These are phyloP conservation scores for Ceramica pisi DNA, from an alignment of 2,888 invertebrate species.

Conservation along the genomic window DNA sequence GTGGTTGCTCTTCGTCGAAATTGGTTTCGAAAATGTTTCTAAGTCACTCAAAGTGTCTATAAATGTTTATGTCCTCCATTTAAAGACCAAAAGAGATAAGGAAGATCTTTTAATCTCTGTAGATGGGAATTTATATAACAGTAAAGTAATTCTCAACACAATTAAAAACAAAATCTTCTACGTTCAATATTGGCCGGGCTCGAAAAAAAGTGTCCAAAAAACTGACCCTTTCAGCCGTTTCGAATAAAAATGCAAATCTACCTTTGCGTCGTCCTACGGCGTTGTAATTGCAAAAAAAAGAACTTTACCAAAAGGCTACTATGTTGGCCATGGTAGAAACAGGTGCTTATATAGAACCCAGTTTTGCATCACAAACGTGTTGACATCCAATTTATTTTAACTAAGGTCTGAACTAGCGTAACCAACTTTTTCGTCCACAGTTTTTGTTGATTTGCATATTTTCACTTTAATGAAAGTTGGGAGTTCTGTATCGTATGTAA, in stretches of 20 bases:
- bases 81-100: conserved; percentile 45
- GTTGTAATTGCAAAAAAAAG: conserved; percentile 80
- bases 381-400: conserved; percentile 79
- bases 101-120: conserved; percentile 38
- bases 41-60: conserved; percentile 51
- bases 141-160: conserved; percentile 45
- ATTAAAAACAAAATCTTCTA: conserved; percentile 65
- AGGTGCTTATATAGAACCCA: conserved; percentile 66
- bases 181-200: conserved; percentile 60
- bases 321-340: conserved; percentile 54
- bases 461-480: conserved; percentile 76
- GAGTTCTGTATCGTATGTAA: conserved; percentile 66
- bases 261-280: conserved; percentile 77
- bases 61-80: conserved; percentile 52
- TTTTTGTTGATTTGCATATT: conserved; percentile 81
- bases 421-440: conserved; percentile 73
- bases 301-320: conserved; percentile 68
- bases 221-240: conserved; percentile 70
- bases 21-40: conserved; percentile 58
- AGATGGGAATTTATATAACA: conserved; percentile 40
- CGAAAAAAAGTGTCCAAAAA: conserved; percentile 59
- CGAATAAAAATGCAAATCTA: conserved; percentile 87
- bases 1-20: conserved; percentile 48
- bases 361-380: conserved; percentile 87
- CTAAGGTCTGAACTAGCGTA: conserved; percentile 69